Base-by-base conservation (phyloP, 2,113 vertebrate species). In the Prolemur simus region DNA sequence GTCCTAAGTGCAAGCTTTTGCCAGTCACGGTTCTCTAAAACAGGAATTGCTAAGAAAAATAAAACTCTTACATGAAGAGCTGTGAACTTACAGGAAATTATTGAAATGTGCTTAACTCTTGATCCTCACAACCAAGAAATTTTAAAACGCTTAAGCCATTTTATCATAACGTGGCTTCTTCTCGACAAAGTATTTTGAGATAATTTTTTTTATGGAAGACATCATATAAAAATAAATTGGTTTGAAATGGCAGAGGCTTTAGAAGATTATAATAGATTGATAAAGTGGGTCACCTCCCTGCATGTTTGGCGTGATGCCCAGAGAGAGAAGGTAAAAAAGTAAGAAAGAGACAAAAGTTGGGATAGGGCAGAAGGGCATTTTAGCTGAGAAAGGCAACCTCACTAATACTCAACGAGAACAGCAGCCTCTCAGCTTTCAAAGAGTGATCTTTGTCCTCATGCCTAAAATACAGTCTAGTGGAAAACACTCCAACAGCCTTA, bases 201-300 rank as follows among this genome's bases (percentile, higher is more conserved):
- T 94, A 15, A 95, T 96, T 96, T 96, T 96, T 96, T 95, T 87
- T n/a, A 95, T 76, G 81, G 63, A 95, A 88, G 91, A 88, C 85
- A 91, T 64, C 42, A 9, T 87, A 93, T 92, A 93, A 97, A 97
- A 97, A 95, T 91, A 97, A 97, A 98, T 94, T 92, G 90, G 80
- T 98, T 96, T 89, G 92, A 95, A 97, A 95, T 94, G 85, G 95
- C 87, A 86, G 84, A 92, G 76, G 60, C 66, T 97, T 97, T 96
- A 92, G 96, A 90, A 97, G 89, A 92, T 94, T 90, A 80, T 54
- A 87, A 83, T 87, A 93, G 95, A 96, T 95, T 95, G 95, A 97
- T 90, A 94, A 96, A 96, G 87, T 94, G 96, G 96, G 95, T 97
- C 92, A 96, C 84, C 81, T 88, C 81, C 82, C 94, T 66, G 85